Evolutionary conservation across 1,140 invertebrate genomes (phyloP).

Genomic region (Gryon sp.): DNA sequence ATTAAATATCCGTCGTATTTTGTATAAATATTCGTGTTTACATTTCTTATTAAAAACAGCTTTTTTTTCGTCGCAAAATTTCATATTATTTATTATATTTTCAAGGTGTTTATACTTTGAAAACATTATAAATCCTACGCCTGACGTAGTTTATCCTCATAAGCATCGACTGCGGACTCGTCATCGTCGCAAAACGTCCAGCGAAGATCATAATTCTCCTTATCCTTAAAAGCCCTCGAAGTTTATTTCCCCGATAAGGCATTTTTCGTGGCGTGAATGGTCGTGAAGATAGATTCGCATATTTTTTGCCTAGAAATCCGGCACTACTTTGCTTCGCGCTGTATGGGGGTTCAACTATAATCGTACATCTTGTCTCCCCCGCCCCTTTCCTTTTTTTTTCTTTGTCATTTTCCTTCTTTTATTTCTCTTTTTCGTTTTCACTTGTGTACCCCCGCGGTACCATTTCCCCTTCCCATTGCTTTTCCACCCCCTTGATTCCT

Average conservation of each 20-base stretch:
- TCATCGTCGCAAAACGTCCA: constrained; percentile 27
- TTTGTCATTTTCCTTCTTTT: no score
- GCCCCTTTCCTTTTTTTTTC: no score
- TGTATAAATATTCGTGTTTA: no score
- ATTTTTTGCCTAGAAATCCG: constrained; percentile 60
- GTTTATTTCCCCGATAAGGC: constrained; percentile 55
- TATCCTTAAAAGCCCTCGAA: constrained; percentile 55
- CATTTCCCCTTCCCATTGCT: not conserved
- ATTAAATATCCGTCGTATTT: no score
- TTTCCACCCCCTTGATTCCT: no score
- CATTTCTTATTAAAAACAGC: no score
- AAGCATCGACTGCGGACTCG: constrained; percentile 7
- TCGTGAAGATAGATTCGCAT: constrained; percentile 53
- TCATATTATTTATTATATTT: no score
- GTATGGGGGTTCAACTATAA: constrained; percentile 77
- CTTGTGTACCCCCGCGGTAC: constrained; percentile 22
- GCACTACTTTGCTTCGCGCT: constrained; percentile 14
- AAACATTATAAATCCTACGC: no score
- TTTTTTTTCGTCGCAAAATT: no score
- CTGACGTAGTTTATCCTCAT: constrained; percentile 4
- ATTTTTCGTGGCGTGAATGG: constrained; percentile 34
- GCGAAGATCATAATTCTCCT: constrained; percentile 44
- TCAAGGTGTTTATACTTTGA: no score
- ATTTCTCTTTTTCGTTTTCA: no score
- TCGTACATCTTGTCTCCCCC: constrained; percentile 73